Conservation (phyloP, 2,888 invertebrate species). For the Corbicula japonica region DNA sequence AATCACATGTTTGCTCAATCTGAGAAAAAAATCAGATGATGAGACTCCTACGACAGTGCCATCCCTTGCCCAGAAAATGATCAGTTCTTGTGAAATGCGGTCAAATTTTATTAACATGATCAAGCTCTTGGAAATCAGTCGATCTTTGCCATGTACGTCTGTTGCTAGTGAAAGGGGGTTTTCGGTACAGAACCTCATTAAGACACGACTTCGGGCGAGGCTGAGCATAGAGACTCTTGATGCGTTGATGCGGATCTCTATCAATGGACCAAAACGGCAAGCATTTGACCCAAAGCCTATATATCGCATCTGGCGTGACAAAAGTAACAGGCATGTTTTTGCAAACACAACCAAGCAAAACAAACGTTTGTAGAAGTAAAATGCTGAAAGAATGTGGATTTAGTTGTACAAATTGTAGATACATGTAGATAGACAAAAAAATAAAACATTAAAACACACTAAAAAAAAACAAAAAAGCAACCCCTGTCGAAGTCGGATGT, state of each 20-base stretch:
- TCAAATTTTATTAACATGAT: conserved; percentile 18
- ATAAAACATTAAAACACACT: neutral
- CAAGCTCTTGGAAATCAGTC: conserved; percentile 33
- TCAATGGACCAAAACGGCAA: conserved; percentile 14
- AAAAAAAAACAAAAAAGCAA: neutral
- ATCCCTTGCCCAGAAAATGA: conserved; percentile 27
- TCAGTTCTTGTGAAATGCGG: conserved; percentile 16
- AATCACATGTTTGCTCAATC: conserved; percentile 41
- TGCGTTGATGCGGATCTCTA: conserved; percentile 28
- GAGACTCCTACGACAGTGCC: conserved; percentile 3
- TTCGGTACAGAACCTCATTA: conserved; percentile 43
- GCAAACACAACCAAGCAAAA: no score
- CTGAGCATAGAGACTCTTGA: conserved; percentile 20
- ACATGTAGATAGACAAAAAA: neutral
- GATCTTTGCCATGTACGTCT: conserved; percentile 27
- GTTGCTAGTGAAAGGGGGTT: conserved; percentile 44
- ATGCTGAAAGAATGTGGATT: no score
- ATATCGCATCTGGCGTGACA: no score
- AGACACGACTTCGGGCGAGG: conserved; percentile 28
- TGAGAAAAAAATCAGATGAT: neutral
- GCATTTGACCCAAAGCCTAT: conserved; percentile 36
- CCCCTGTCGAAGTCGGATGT: conserved; percentile 44
- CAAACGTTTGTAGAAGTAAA: no score
- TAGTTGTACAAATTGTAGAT: neutral
- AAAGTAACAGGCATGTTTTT: no score